A percentile compares a stretch with the other conserved stretches of the same genome.
These are phyloP conservation scores for Antigone vipio DNA, from an alignment of 2,113 vertebrate genomes.

Conservation along the genomic window DNA sequence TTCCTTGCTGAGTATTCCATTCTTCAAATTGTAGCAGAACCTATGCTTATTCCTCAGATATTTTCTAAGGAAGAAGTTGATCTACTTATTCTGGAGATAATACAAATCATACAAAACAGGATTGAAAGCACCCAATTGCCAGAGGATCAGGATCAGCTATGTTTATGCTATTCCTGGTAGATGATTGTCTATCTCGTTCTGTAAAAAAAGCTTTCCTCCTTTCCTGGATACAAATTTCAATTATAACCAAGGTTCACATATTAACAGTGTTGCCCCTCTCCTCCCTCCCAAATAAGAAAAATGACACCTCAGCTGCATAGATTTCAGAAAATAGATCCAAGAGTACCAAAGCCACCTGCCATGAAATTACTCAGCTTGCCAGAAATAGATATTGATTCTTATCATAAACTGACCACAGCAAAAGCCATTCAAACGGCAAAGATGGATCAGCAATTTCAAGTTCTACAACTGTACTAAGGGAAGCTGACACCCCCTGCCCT, in stretches of 20 bases:
- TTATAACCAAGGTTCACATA: neutral
- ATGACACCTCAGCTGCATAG: neutral
- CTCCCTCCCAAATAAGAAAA: neutral
- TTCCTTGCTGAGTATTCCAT: neutral
- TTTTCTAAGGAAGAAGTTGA: neutral
- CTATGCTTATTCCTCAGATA: neutral
- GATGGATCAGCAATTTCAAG: neutral
- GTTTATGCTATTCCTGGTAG: neutral
- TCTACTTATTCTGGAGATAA: neutral
- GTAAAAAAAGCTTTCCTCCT: neutral
- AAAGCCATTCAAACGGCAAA: neutral
- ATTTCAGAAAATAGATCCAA: neutral
- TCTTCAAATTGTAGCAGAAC: neutral
- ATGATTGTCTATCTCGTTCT: neutral
- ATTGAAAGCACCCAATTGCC: neutral
- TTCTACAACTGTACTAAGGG: neutral
- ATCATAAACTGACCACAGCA: neutral
- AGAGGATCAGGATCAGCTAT: neutral
- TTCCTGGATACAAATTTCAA: neutral
- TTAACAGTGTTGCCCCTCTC: neutral
- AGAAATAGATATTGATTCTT: neutral
- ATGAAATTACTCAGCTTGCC: neutral
- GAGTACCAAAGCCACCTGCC: neutral
- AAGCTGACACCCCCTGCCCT: accelerated
- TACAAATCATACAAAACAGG: neutral